Evolutionary conservation across 2,113 vertebrate genomes (phyloP).

Genomic region (Cynoglossus semilaevis): DNA sequence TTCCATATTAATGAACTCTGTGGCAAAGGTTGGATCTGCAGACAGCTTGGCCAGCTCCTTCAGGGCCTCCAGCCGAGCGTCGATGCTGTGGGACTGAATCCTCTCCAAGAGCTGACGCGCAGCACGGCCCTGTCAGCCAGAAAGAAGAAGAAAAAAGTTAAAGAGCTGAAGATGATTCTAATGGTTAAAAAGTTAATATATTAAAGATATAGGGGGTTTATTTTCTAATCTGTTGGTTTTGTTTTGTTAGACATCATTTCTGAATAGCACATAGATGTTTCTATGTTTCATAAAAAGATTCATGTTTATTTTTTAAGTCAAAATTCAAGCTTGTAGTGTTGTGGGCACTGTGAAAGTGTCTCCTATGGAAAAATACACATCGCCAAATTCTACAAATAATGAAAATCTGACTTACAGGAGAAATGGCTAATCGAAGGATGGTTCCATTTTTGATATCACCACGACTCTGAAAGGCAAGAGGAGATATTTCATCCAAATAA

Average conservation of each 20-base stretch:
- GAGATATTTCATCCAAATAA: not conserved
- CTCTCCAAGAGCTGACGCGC: constrained; percentile 96
- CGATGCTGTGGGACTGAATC: constrained; percentile 89
- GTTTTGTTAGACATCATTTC: no score
- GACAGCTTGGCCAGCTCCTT: constrained; percentile 98
- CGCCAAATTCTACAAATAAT: not conserved
- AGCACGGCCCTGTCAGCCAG: constrained; percentile 81
- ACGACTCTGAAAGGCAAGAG: constrained; percentile 83
- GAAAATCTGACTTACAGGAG: constrained; percentile 81
- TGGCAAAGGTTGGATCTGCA: constrained; percentile 91
- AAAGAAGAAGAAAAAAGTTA: not conserved
- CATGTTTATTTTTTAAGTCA: no score
- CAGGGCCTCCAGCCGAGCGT: constrained; percentile 92
- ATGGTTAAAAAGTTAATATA: no score
- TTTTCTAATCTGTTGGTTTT: no score
- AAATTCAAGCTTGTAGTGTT: no score
- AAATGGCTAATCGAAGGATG: constrained; percentile 93
- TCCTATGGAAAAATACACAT: not conserved
- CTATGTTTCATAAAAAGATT: no score
- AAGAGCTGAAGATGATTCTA: no score
- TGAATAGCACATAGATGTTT: not conserved
- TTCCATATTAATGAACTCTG: constrained; percentile 98
- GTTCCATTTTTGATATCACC: constrained; percentile 97
- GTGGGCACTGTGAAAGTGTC: no score
- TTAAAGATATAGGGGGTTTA: no score